Conservation (phyloP, 1,140 invertebrate species). For the Brachionus paranguensis region DNA sequence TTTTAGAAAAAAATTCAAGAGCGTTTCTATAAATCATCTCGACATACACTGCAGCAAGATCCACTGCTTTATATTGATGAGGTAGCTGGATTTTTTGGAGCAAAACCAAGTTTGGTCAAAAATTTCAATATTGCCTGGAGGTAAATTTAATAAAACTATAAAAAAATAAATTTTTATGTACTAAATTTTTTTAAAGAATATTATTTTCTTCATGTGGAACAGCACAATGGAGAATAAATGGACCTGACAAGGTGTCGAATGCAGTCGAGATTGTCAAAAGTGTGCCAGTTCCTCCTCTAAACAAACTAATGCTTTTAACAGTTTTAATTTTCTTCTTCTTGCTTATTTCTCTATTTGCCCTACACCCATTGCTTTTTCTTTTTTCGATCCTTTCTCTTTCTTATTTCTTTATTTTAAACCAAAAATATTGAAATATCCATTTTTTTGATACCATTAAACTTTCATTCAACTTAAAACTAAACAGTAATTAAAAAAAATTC, state of each 20-base stretch:
- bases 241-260: constrained; percentile 46
- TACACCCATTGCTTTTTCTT: neutral
- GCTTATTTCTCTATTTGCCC: neutral
- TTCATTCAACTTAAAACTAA: neutral
- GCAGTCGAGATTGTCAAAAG: constrained; percentile 45
- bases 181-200: constrained; percentile 43
- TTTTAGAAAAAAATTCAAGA: constrained; percentile 25
- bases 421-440: neutral
- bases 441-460: neutral
- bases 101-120: constrained; percentile 46
- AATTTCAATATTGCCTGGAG: constrained; percentile 48
- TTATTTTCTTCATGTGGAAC: constrained; percentile 49
- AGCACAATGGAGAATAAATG: constrained; percentile 49
- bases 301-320: neutral
- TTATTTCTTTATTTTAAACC: neutral
- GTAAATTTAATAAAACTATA: constrained; percentile 42
- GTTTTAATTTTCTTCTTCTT: neutral
- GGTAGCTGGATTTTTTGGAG: constrained; percentile 47
- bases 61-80: constrained; percentile 51
- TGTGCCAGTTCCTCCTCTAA: constrained; percentile 41
- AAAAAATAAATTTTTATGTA: neutral
- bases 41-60: constrained; percentile 51
- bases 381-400: neutral
- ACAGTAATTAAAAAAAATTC: neutral
- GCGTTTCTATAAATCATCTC: constrained; percentile 46